Percentiles rank a stretch among this genome's conserved stretches.
These are phyloP conservation scores for Pygocentrus nattereri DNA, from an alignment of 2,797 vertebrate species.

Conservation along the genomic window DNA sequence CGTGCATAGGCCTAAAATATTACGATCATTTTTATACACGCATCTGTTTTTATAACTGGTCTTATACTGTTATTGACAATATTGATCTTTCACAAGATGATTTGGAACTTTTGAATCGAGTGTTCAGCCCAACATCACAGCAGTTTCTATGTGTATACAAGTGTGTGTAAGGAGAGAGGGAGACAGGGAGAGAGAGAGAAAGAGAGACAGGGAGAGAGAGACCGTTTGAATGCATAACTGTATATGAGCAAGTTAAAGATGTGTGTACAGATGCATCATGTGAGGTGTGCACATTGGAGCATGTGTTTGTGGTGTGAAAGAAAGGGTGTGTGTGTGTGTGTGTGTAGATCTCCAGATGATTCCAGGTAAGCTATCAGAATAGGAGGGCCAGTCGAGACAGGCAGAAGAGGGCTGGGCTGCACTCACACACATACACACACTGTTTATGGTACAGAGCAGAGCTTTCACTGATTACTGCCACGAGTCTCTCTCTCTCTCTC, in stretches of 20 bases:
- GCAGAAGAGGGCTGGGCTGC: conserved; percentile 80
- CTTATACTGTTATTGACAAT: no score
- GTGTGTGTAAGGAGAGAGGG: neutral
- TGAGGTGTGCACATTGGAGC: neutral
- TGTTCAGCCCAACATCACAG: no score
- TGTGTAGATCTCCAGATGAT: conserved; percentile 84
- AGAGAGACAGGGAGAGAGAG: no score
- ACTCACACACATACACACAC: conserved; percentile 65
- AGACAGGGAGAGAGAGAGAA: no score
- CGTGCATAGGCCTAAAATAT: no score
- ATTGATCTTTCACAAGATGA: no score
- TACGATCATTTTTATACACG: no score
- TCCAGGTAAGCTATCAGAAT: conserved; percentile 87
- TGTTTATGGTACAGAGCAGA: conserved; percentile 79
- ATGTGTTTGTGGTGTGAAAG: neutral
- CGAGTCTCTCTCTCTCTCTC: conserved; percentile 20
- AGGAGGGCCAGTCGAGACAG: conserved; percentile 84
- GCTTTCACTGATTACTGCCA: conserved; percentile 85
- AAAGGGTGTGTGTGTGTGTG: conserved; percentile 1
- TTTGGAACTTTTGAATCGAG: no score
- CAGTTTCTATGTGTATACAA: neutral
- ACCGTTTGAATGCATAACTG: no score
- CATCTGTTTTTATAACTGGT: no score
- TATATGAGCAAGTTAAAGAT: no score
- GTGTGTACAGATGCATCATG: neutral